A percentile compares a stretch with the other conserved stretches of the same genome.
Evolutionary conservation across 2,113 vertebrate species (phyloP).

Genomic region (Glaucidium brasilianum): DNA sequence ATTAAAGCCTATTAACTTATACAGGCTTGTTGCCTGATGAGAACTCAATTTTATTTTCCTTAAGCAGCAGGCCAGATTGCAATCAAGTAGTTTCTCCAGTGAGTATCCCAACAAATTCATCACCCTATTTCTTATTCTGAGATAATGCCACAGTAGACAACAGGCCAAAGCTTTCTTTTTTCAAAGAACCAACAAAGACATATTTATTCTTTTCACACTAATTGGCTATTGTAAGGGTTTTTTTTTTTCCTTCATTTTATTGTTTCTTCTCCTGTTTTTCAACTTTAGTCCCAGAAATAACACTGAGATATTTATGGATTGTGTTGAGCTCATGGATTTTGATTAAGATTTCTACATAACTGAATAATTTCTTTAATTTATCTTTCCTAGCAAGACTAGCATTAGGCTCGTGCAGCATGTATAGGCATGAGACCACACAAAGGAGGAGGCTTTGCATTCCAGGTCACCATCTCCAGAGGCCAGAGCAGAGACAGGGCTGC

Average conservation of each 20-base stretch:
- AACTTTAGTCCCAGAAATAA: neutral
- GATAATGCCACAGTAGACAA: slow-evolving; percentile 50
- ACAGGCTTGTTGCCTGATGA: slow-evolving; percentile 57
- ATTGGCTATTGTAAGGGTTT: neutral
- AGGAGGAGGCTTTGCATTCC: slow-evolving; percentile 30
- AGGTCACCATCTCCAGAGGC: slow-evolving; percentile 43
- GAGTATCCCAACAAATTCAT: slow-evolving; percentile 62
- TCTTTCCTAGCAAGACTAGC: neutral
- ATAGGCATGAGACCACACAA: slow-evolving; percentile 47
- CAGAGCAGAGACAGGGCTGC: slow-evolving; percentile 21
- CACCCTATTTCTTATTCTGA: slow-evolving; percentile 39
- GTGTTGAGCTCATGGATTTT: neutral
- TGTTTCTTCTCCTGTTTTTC: neutral
- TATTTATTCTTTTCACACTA: slow-evolving; percentile 32
- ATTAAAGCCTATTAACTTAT: slow-evolving; percentile 69
- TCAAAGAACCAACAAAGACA: neutral
- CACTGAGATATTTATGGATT: neutral
- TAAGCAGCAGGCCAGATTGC: slow-evolving; percentile 63
- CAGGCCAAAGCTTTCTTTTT: slow-evolving; percentile 11
- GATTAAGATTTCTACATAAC: neutral
- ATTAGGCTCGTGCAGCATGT: neutral
- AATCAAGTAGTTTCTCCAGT: slow-evolving; percentile 56
- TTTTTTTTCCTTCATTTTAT: neutral
- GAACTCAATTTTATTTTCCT: slow-evolving; percentile 66
- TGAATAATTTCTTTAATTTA: neutral